A percentile compares a stretch with the other conserved stretches of the same genome.
Evolutionary conservation across 30 jellyfish, hydroid and myxozoan genomes (phyloP).

Genomic region (Aurelia sp.): DNA sequence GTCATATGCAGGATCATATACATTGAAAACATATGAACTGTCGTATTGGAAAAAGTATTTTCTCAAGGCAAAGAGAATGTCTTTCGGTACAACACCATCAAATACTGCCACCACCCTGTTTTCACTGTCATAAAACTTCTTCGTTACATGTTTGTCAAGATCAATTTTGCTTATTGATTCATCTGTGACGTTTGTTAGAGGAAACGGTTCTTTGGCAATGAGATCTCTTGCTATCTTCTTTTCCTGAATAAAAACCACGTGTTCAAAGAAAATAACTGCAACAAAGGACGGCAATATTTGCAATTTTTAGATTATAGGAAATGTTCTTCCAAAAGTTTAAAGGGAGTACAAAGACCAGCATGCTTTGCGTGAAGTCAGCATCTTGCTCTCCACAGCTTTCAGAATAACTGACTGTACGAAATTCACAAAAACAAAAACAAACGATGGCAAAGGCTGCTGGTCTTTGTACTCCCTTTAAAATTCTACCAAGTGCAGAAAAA

Average conservation of each 20-base stretch:
- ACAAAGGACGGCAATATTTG: background rate
- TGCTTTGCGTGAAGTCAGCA: no score
- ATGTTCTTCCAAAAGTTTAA: no score
- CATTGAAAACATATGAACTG: slow-evolving; percentile 65
- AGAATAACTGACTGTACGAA: no score
- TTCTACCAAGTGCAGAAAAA: no score
- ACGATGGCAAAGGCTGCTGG: no score
- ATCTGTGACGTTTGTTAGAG: slow-evolving; percentile 34
- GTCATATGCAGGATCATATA: slow-evolving; percentile 61
- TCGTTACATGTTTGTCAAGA: slow-evolving; percentile 39
- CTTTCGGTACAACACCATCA: slow-evolving; percentile 75
- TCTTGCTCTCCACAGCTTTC: no score
- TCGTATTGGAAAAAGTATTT: slow-evolving; percentile 60
- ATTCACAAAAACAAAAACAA: no score
- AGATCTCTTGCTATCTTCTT: slow-evolving; percentile 16
- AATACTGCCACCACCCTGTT: slow-evolving; percentile 59
- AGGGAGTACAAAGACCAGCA: no score
- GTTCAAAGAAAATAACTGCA: no score
- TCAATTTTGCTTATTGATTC: slow-evolving; percentile 33
- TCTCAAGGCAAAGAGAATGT: slow-evolving; percentile 62
- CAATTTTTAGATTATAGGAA: background rate
- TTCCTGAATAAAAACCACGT: background rate
- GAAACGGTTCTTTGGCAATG: slow-evolving; percentile 58
- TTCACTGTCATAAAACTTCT: slow-evolving; percentile 49
- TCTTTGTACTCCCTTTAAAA: no score